Evolutionary conservation across 2,888 invertebrate species (phyloP), one percentile per base, ranked within the genome.

Genomic region (Cataglyphis rosenhaueri): DNA sequence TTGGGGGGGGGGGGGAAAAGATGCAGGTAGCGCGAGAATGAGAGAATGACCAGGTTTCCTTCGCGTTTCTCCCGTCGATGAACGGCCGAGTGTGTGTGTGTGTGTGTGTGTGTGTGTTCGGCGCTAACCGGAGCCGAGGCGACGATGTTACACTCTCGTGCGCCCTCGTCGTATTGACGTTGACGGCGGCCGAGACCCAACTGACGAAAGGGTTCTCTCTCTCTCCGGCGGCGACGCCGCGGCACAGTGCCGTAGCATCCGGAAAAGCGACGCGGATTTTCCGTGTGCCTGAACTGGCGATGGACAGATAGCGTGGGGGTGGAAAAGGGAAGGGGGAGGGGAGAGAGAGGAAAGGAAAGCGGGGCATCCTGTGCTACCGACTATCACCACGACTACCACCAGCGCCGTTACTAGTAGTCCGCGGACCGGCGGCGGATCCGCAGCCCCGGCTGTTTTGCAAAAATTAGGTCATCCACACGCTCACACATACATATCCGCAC

Each of bases 111-210:
- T 21, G 21, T 21, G 21, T 21, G 21, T 21, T 87, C 87, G 85
- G 75, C 81, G 84, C 55, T 64, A 75, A 71, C 71, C 78, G 86
- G 84, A 88, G 87, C 84, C 88, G 83, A 84, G 79, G 78, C 88
- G 85, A 86, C 79, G 66, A 35, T 35, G 35, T 35, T 84, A 82
- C 88, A 82, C 88, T 79, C 71, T 89, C 91, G 90, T 89, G 87
- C 90, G 90, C 91, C 92, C 90, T 88, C 85, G 84, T 82, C 91
- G 92, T 94, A 94, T 94, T 92, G 92, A 93, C 93, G 94, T 94
- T 94, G 93, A 93, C 93, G 94, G 92, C 93, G 93, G 94, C 92
- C 93, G 94, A 93, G 93, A 94, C 92, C 94, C 93, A 93, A 94
- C 94, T 94, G 93, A 92, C 92, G 92, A 90, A 91, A 91, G 91